Percentiles rank a stretch among this genome's conserved stretches.
phyloP scores from a whole-genome alignment of 2,888 invertebrate genomes.

The Laothoe populi region DNA sequence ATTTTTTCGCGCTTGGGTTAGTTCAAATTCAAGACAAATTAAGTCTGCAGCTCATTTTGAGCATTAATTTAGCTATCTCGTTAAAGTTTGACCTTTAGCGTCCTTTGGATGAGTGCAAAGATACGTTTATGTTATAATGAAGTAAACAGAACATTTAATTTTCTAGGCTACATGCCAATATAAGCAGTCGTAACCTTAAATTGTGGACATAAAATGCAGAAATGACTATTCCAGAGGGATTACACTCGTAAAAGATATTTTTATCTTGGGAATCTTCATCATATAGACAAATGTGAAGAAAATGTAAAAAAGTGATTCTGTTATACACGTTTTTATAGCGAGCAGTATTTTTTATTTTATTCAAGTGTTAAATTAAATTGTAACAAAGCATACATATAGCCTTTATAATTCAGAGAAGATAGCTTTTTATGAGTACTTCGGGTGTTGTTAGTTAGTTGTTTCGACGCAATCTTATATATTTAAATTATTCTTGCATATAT shows the following conservation, averaged over 20 bases:
- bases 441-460: background rate
- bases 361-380: conserved; percentile 5
- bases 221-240: conserved; percentile 37
- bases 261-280: conserved; percentile 30
- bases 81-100: conserved; percentile 9
- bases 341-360: conserved; percentile 6
- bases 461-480: no score
- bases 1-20: background rate
- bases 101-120: conserved; percentile 3
- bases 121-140: conserved; percentile 11
- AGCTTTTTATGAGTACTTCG: background rate
- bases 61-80: conserved; percentile 2
- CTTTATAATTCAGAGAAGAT: background rate
- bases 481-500: no score
- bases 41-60: background rate
- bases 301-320: conserved; percentile 15
- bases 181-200: conserved; percentile 31
- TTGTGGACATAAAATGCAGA: conserved; percentile 34
- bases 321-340: conserved; percentile 8
- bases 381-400: background rate
- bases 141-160: conserved; percentile 22
- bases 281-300: conserved; percentile 18
- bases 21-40: conserved; percentile 4
- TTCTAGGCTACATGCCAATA: conserved; percentile 21
- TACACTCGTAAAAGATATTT: conserved; percentile 35